Evolutionary conservation across 2,113 vertebrate species (phyloP).

Genomic region (Tragelaphus imberbis): DNA sequence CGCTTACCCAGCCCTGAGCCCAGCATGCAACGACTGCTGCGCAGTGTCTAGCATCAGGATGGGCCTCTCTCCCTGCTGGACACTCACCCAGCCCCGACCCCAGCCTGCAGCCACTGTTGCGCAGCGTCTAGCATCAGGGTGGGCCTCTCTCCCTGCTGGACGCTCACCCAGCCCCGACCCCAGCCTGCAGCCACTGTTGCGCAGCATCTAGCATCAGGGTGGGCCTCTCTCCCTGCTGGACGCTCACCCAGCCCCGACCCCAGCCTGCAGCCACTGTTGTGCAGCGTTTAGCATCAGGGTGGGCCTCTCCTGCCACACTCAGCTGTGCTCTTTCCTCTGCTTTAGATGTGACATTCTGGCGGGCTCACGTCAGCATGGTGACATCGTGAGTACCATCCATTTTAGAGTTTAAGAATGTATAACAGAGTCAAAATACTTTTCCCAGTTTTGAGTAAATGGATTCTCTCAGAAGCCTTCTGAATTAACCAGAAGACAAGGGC

Average conservation of each 20-base stretch:
- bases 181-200: rapidly evolving
- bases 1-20: rapidly evolving
- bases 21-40: rapidly evolving
- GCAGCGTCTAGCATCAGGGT: neutral
- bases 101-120: rapidly evolving
- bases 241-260: rapidly evolving
- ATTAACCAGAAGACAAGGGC: neutral
- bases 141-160: no score
- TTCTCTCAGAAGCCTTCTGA: neutral
- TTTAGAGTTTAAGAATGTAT: neutral
- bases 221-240: no score
- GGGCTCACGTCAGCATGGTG: constrained; percentile 72
- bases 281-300: rapidly evolving
- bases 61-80: no score
- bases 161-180: rapidly evolving
- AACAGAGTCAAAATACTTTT: neutral
- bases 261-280: rapidly evolving
- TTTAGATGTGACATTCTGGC: constrained; percentile 69
- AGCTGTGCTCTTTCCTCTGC: neutral
- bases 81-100: rapidly evolving
- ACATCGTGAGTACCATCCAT: neutral
- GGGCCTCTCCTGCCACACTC: neutral
- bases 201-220: rapidly evolving
- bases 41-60: rapidly evolving
- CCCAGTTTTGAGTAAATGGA: neutral